phyloP scores from a whole-genome alignment of 2,888 invertebrate species.

The Diplazon laetatorius region DNA sequence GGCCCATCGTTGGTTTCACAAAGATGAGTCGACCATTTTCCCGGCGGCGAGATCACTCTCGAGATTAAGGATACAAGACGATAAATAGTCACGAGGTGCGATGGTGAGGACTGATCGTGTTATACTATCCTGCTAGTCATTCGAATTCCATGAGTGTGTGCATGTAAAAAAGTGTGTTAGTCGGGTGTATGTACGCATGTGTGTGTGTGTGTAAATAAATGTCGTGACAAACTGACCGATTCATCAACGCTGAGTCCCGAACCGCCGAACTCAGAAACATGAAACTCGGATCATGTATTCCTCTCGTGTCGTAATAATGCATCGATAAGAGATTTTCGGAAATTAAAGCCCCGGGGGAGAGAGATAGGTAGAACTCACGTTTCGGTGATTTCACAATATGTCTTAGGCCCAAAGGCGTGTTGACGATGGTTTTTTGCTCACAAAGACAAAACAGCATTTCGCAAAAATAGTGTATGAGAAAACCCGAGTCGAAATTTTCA shows the following conservation, averaged over 20 bases:
- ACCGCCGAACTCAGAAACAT: too few relatives aligned
- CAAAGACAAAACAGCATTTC: neutral
- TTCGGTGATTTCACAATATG: too few relatives aligned
- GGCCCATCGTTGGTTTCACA: neutral
- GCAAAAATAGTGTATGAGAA: too few relatives aligned
- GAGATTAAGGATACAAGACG: conserved; percentile 19
- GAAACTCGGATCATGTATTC: too few relatives aligned
- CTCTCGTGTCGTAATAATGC: too few relatives aligned
- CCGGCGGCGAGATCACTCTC: conserved; percentile 40
- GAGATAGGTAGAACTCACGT: neutral
- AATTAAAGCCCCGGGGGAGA: neutral
- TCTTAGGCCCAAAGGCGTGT: too few relatives aligned
- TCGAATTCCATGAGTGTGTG: conserved; percentile 25
- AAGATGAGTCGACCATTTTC: conserved; percentile 17
- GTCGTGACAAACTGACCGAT: neutral
- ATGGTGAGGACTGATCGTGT: conserved; percentile 45
- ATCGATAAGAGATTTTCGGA: too few relatives aligned
- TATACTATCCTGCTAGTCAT: conserved; percentile 23
- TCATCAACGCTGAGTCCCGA: neutral
- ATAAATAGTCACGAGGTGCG: conserved; percentile 52
- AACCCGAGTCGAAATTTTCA: too few relatives aligned
- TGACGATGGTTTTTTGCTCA: conserved; percentile 17
- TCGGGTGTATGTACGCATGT: neutral
- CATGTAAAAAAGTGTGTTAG: too few relatives aligned
- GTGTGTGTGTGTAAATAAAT: neutral